A percentile compares a stretch with the other conserved stretches of the same genome.
Conservation (phyloP, 2,113 vertebrate species). For the Piaya cayana region DNA sequence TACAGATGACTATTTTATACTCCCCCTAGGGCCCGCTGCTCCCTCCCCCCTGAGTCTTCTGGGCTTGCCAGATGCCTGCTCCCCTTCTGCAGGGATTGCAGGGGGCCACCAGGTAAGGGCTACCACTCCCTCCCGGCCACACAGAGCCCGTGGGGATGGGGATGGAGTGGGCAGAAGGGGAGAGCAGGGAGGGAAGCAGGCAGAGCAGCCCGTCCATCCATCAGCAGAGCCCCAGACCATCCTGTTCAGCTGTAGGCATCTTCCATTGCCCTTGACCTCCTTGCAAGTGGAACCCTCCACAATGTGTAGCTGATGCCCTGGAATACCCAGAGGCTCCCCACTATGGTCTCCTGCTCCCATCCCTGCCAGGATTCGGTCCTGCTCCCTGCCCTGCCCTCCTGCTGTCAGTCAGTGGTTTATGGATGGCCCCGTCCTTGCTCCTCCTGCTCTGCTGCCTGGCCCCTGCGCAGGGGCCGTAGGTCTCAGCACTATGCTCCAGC, state of each 20-base stretch:
- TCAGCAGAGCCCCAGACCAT: background rate
- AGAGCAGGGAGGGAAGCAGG: constrained; percentile 24
- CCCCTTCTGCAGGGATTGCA: constrained; percentile 70
- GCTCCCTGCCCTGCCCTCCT: background rate
- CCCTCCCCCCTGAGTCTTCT: constrained; percentile 68
- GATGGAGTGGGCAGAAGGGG: background rate
- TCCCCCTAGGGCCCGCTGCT: constrained; percentile 70
- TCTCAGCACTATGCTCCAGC: background rate
- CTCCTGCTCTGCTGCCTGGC: background rate
- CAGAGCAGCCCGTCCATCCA: background rate
- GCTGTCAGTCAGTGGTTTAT: constrained; percentile 59
- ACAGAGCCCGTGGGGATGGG: constrained; percentile 12
- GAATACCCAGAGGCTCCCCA: background rate
- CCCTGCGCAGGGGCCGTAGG: background rate
- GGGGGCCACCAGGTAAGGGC: constrained; percentile 74
- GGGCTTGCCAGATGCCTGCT: constrained; percentile 71
- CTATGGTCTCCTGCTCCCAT: background rate
- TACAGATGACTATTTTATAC: constrained; percentile 72
- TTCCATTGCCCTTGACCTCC: background rate
- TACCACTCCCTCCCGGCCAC: background rate
- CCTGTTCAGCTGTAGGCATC: background rate
- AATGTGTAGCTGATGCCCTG: background rate
- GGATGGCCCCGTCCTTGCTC: constrained; percentile 62
- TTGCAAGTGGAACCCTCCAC: background rate
- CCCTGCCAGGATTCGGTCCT: background rate